A percentile compares a stretch with the other conserved stretches of the same genome.
Evolutionary conservation across 2,888 invertebrate genomes (phyloP).

Genomic region (Pyrgus malvae): DNA sequence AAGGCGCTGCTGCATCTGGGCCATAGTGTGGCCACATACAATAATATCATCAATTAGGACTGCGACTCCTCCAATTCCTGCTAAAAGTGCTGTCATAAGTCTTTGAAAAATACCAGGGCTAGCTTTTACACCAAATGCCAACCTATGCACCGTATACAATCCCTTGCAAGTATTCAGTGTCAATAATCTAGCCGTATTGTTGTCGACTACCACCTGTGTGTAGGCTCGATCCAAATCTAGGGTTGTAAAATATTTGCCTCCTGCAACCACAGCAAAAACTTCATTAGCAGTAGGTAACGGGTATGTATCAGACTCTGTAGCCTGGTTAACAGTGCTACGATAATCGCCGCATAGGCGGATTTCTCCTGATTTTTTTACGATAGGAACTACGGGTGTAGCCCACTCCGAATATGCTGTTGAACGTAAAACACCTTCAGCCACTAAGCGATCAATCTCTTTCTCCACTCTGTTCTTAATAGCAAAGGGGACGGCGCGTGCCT

Average conservation of each 20-base stretch:
- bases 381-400: no score
- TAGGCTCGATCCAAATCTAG: slow-evolving; percentile 31
- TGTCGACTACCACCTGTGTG: slow-evolving; percentile 29
- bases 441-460: no score
- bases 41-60: no score
- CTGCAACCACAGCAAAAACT: slow-evolving; percentile 31
- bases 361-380: no score
- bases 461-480: no score
- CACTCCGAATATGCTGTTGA: no score
- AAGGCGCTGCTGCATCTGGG: no score
- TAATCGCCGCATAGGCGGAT: no score
- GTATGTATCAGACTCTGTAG: slow-evolving; percentile 33
- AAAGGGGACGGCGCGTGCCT: no score
- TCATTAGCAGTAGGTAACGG: slow-evolving; percentile 32
- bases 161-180: slow-evolving; percentile 35
- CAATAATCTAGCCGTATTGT: slow-evolving; percentile 29
- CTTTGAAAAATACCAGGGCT: not conserved
- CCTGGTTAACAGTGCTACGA: no score
- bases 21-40: no score
- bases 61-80: not conserved
- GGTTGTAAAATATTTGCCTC: slow-evolving; percentile 30
- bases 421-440: no score
- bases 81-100: not conserved
- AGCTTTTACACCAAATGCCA: slow-evolving; percentile 20
- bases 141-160: slow-evolving; percentile 25